These are phyloP conservation scores for Drosophila burlai DNA, from an alignment of 1,140 invertebrate species.

Conservation along the genomic window DNA sequence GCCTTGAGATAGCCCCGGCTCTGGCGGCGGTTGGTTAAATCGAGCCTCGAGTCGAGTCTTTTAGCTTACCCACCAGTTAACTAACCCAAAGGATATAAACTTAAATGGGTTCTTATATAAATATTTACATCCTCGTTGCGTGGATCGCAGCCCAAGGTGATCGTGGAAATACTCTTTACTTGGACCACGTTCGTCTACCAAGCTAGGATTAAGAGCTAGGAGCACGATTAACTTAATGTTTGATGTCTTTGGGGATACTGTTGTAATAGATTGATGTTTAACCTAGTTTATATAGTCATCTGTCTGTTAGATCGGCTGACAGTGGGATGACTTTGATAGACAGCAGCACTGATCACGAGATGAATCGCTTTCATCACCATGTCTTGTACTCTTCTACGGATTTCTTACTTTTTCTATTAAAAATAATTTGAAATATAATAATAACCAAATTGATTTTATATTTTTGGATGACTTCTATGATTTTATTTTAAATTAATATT, in stretches of 20 bases:
- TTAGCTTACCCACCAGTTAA: conserved; percentile 1
- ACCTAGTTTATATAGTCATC: not conserved
- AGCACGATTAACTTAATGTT: no score
- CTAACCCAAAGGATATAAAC: not conserved
- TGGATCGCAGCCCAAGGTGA: no score
- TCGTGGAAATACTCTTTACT: no score
- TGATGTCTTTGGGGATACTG: not conserved
- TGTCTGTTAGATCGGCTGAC: not conserved
- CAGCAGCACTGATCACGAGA: not conserved
- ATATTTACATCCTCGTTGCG: no score
- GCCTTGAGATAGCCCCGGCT: conserved; percentile 32
- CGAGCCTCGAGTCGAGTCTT: not conserved
- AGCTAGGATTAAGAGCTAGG: no score
- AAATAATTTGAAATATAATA: no score
- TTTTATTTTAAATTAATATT: no score
- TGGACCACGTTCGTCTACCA: no score
- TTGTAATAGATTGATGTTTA: not conserved
- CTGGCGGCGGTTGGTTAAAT: not conserved
- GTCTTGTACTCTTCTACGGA: not conserved
- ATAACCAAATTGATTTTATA: no score
- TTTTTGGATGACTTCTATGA: no score
- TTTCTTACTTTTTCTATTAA: no score
- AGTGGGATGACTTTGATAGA: not conserved
- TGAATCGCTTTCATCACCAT: not conserved
- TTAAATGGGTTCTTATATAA: no score